Percentiles rank a stretch among this genome's conserved stretches.
phyloP scores from a whole-genome alignment of 2,113 vertebrate species.

The Crotalus tigris region DNA sequence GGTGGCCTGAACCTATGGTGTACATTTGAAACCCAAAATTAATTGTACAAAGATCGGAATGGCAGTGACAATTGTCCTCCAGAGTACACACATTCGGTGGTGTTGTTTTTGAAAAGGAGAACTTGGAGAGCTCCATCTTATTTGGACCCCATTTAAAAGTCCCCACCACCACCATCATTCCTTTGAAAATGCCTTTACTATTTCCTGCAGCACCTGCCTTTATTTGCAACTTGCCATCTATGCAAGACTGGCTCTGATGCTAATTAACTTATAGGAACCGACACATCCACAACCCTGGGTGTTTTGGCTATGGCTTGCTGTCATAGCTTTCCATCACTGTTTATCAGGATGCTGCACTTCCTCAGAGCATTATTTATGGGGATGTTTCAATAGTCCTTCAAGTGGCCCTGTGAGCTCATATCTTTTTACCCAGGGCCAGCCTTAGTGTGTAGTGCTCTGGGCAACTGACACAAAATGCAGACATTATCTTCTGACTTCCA shows the following conservation, averaged over 20 bases:
- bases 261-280: constrained; percentile 59
- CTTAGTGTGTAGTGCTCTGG: neutral
- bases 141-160: constrained; percentile 10
- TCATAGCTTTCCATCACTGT: constrained; percentile 61
- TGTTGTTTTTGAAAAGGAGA: constrained; percentile 11
- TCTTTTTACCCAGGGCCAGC: constrained; percentile 22
- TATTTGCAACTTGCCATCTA: constrained; percentile 33
- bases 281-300: constrained; percentile 51
- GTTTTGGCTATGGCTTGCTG: constrained; percentile 48
- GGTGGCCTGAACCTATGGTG: neutral
- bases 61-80: constrained; percentile 13
- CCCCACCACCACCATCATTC: neutral
- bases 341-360: constrained; percentile 60
- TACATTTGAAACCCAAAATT: neutral
- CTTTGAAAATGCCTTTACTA: neutral
- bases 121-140: constrained; percentile 5
- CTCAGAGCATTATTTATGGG: constrained; percentile 50
- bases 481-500: neutral
- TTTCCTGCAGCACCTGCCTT: constrained; percentile 37
- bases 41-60: neutral
- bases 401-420: constrained; percentile 53
- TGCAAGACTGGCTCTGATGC: constrained; percentile 25
- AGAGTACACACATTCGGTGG: neutral
- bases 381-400: constrained; percentile 51
- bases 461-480: neutral